Base-by-base conservation (phyloP, 2,888 invertebrate genomes). In the Metacarcinus magister region DNA sequence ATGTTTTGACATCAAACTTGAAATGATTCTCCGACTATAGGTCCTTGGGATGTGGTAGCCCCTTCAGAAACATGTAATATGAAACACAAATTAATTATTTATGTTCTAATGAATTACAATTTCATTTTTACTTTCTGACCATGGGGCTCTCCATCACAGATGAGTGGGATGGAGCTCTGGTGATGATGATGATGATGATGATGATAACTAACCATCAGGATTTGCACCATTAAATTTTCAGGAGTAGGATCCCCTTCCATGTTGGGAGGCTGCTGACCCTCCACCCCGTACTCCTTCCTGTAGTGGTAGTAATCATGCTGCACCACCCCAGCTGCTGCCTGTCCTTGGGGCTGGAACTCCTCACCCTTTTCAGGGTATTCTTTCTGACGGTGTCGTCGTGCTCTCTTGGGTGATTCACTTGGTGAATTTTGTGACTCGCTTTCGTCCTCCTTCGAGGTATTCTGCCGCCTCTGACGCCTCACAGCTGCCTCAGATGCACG, bases 191-290 rank as follows among this genome's bases (percentile, higher is more conserved):
- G 48, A 54, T 91, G 91, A 44, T 46, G 91, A 46, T 91, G 44
- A 91, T 54, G 87, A 87, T 93, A 75, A 32, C 92, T 89, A n/a
- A 95, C 95, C 95, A 95, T 95, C 89, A 95, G 91, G 67, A 95
- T 89, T 75, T 95, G 95, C 46, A 95, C 92, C 95, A 95, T 95
- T n/a, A 95, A 60, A 75, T 95, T 75, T 90, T 95, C 95, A n/a
- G 95, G 95, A 32, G 95, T 91, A 46, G 95, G 91, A 7, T 95
- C 94, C 23, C 95, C 95, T 60, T 92, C 92, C 43, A 75, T 44
- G 44, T 10, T 75, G 44, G 90, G 54, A 44, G 90, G 91, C 43
- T 54, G 95, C 67, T 95, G 92, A 23, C 75, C 75, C 54, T 60
- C 44, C 43, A 75, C 75, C 43, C 39, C 67, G 43, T 93, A 93